These are phyloP conservation scores for Malachius bipustulatus DNA, from an alignment of 2,888 invertebrate species.

Conservation along the genomic window DNA sequence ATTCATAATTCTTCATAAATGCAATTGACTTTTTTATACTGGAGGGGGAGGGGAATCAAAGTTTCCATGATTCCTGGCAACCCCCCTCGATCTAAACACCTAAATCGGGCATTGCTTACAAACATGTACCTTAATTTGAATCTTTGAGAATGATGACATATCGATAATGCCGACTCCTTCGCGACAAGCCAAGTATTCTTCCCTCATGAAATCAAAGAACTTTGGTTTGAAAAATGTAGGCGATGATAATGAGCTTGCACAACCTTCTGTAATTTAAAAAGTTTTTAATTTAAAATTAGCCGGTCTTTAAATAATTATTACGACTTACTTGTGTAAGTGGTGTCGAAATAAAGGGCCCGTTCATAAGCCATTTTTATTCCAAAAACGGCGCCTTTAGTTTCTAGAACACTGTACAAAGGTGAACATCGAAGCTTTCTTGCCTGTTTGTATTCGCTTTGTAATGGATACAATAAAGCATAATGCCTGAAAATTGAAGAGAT, in stretches of 20 bases:
- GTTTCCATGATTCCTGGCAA: too few relatives aligned
- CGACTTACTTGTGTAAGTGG: conserved; percentile 40
- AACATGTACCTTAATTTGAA: conserved; percentile 50
- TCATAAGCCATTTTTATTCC: conserved; percentile 62
- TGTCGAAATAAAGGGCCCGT: conserved; percentile 55
- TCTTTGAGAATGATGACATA: conserved; percentile 68
- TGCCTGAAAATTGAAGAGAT: conserved; percentile 36
- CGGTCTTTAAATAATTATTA: conserved; percentile 6
- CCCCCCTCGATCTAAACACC: too few relatives aligned
- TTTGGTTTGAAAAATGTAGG: conserved; percentile 56
- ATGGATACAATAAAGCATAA: conserved; percentile 45
- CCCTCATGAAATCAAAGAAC: conserved; percentile 55
- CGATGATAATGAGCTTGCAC: conserved; percentile 42
- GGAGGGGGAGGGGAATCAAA: too few relatives aligned
- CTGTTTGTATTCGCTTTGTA: conserved; percentile 48
- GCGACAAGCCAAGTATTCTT: conserved; percentile 60
- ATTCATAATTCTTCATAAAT: too few relatives aligned
- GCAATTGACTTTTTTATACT: too few relatives aligned
- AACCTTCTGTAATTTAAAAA: conserved; percentile 1
- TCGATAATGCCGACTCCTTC: conserved; percentile 69
- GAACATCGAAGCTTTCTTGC: conserved; percentile 52
- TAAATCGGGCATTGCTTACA: too few relatives aligned
- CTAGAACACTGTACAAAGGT: conserved; percentile 53
- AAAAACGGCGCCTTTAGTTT: conserved; percentile 53
- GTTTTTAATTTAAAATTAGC: background rate